phyloP scores from a whole-genome alignment of 1,140 invertebrate species.

The Bacillus rossius region DNA sequence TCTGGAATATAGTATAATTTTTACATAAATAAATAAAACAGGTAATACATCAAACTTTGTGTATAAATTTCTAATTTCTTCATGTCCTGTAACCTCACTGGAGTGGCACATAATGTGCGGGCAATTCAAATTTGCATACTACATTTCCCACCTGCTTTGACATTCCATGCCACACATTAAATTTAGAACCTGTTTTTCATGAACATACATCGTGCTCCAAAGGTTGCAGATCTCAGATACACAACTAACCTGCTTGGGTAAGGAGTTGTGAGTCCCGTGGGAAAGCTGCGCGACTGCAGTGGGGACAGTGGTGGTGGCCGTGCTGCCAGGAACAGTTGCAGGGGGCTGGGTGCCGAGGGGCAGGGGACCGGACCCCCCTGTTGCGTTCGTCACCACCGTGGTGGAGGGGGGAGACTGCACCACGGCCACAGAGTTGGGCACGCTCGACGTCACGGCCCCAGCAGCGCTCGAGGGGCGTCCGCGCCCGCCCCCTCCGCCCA shows the following conservation, averaged over 20 bases:
- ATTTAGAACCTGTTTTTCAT: too few species aligned
- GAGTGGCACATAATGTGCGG: too few species aligned
- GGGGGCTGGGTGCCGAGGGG: constrained; percentile 48
- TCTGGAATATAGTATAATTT: too few species aligned
- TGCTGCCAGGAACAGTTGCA: constrained; percentile 48
- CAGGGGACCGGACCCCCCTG: constrained; percentile 41
- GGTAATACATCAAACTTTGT: too few species aligned
- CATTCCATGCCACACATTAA: too few species aligned
- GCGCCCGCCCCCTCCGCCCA: constrained; percentile 23
- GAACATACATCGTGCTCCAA: too few species aligned
- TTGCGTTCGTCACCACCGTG: constrained; percentile 29
- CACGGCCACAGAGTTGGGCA: constrained; percentile 36
- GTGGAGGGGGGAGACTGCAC: constrained; percentile 16
- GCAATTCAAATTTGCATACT: too few species aligned
- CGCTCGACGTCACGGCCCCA: constrained; percentile 40
- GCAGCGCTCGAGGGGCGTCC: constrained; percentile 38
- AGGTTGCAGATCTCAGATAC: too few species aligned
- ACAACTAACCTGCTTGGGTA: constrained; percentile 45
- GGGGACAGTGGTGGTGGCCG: constrained; percentile 36
- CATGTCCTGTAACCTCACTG: too few species aligned
- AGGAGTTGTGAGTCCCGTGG: constrained; percentile 41
- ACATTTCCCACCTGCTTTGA: too few species aligned
- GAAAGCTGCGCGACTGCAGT: constrained; percentile 23
- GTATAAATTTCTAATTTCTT: too few species aligned
- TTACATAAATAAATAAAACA: too few species aligned